Percentiles rank a stretch among this genome's conserved stretches.
These are phyloP conservation scores for Pseudachorutes palmiensis DNA, from an alignment of 1,140 invertebrate genomes.

Conservation along the genomic window DNA sequence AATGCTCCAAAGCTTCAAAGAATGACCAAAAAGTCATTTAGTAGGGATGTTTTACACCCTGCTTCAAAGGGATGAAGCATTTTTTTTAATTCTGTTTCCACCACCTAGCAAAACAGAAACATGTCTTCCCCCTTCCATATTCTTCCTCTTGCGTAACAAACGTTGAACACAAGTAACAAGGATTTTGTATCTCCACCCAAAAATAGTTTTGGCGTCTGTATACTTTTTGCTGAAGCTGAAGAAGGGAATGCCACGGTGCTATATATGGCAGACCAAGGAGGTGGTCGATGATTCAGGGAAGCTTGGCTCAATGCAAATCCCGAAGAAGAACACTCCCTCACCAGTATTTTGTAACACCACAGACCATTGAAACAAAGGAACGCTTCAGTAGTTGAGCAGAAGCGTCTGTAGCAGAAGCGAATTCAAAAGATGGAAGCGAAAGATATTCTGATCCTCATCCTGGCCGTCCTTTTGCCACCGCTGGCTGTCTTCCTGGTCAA, in stretches of 20 bases:
- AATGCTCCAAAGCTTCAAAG: no score
- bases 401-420: not conserved
- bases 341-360: not conserved
- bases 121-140: no score
- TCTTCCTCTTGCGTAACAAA: no score
- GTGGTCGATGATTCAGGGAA: no score
- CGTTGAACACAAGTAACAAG: not conserved
- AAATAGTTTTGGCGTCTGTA: not conserved
- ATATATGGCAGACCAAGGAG: not conserved
- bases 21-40: no score
- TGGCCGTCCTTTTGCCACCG: slow-evolving; percentile 21
- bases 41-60: no score
- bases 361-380: not conserved
- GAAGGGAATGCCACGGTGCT: not conserved
- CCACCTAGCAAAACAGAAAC: no score
- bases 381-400: not conserved
- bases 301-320: no score
- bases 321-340: not conserved
- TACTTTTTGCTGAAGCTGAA: not conserved
- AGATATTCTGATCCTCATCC: slow-evolving; percentile 16
- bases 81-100: no score
- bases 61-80: no score
- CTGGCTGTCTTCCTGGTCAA: slow-evolving; percentile 20
- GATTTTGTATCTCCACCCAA: not conserved
- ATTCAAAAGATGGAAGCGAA: slow-evolving; percentile 9